Evolutionary conservation across 2,797 vertebrate genomes (phyloP).

Genomic region (Streptopelia turtur): DNA sequence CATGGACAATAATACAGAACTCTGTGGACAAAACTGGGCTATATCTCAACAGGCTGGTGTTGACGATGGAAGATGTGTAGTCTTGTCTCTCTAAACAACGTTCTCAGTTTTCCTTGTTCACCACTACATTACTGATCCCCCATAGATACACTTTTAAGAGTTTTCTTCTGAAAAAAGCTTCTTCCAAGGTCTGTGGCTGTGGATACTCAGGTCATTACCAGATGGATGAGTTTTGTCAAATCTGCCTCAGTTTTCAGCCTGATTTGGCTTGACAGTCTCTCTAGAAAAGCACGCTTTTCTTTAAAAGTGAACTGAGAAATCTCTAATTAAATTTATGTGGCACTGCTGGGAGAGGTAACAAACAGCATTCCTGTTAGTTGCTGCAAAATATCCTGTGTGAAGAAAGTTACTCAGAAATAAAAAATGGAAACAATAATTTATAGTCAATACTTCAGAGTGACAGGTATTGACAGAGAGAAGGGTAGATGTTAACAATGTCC

Average conservation of each 20-base stretch:
- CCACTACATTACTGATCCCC: not conserved
- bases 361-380: not conserved
- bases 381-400: not conserved
- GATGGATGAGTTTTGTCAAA: not conserved
- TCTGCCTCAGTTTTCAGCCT: not conserved
- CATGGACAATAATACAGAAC: not conserved
- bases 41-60: not conserved
- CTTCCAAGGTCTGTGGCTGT: not conserved
- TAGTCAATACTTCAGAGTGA: not conserved
- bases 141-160: not conserved
- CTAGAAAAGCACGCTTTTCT: not conserved
- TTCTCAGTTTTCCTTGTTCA: not conserved
- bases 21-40: not conserved
- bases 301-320: not conserved
- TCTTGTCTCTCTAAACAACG: not conserved
- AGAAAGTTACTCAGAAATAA: not conserved
- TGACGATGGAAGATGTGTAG: not conserved
- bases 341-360: not conserved
- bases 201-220: not conserved
- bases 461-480: not conserved
- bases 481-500: too few relatives aligned
- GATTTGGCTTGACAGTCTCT: not conserved
- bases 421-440: not conserved
- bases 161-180: not conserved
- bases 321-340: not conserved